These are phyloP conservation scores for Cyrtorhinus lividipennis DNA, from an alignment of 1,140 invertebrate species.

Conservation along the genomic window DNA sequence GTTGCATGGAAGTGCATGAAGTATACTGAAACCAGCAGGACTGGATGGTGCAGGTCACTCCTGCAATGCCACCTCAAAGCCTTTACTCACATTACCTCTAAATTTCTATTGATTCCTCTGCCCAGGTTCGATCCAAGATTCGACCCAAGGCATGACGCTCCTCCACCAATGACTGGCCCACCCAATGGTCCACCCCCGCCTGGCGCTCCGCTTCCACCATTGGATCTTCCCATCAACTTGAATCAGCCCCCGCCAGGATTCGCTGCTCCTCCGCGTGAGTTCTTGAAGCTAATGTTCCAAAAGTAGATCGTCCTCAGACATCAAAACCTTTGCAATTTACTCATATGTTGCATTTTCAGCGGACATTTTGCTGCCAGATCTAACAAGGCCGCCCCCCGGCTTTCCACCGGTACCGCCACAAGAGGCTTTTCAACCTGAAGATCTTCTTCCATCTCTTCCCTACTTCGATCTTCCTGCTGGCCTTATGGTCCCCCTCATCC, in stretches of 20 bases:
- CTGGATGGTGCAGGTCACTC: too few species aligned
- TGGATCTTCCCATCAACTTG: slow-evolving; percentile 30
- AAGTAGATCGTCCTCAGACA: too few species aligned
- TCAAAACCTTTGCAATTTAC: too few species aligned
- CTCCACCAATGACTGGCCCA: not conserved
- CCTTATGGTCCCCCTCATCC: slow-evolving; percentile 81
- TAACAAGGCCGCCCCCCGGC: slow-evolving; percentile 31
- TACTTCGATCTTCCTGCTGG: slow-evolving; percentile 95
- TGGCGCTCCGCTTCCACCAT: slow-evolving; percentile 3
- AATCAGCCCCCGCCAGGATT: slow-evolving; percentile 44
- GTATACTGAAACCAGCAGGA: too few species aligned
- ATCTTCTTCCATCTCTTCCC: slow-evolving; percentile 75
- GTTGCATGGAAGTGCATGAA: too few species aligned
- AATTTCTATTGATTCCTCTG: too few species aligned
- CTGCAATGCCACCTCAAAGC: too few species aligned
- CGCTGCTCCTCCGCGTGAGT: slow-evolving; percentile 20
- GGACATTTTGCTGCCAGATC: slow-evolving; percentile 25
- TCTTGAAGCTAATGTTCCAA: too few species aligned
- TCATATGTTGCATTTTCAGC: too few species aligned
- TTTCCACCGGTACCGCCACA: slow-evolving; percentile 45
- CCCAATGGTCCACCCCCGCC: slow-evolving; percentile 19
- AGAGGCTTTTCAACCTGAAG: slow-evolving; percentile 39
- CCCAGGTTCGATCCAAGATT: slow-evolving; percentile 8
- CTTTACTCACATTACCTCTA: too few species aligned
- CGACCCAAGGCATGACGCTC: not conserved